Conservation (phyloP, 2,888 invertebrate genomes). For the Gastracanthus pulcherrimus region DNA sequence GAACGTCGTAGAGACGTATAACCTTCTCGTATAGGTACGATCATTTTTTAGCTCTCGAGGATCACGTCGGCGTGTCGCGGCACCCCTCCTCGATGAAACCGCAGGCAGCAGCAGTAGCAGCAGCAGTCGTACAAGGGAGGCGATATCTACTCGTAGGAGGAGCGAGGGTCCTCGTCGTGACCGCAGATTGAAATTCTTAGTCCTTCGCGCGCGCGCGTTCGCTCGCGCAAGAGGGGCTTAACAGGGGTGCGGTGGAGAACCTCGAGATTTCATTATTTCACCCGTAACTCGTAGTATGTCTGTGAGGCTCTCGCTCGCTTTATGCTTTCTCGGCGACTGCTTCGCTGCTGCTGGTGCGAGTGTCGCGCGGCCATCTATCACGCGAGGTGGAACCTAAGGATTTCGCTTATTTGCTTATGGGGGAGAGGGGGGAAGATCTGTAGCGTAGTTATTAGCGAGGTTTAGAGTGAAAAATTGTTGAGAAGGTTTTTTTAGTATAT, state of each 20-base stretch:
- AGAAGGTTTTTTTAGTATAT: no score
- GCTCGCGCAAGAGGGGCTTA: not conserved
- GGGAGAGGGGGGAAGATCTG: not conserved
- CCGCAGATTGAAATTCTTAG: slow-evolving; percentile 78
- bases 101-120: not conserved
- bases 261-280: slow-evolving; percentile 75
- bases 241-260: slow-evolving; percentile 54
- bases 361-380: slow-evolving; percentile 64
- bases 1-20: slow-evolving; percentile 31
- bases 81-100: slow-evolving; percentile 62
- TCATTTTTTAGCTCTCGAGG: slow-evolving; percentile 71
- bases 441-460: not conserved
- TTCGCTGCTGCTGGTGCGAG: no score
- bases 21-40: slow-evolving; percentile 20
- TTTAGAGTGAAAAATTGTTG: not conserved
- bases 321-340: not conserved
- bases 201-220: slow-evolving; percentile 37
- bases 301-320: not conserved
- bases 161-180: slow-evolving; percentile 63
- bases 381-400: slow-evolving; percentile 44
- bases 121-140: not conserved
- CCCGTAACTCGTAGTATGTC: slow-evolving; percentile 65
- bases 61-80: slow-evolving; percentile 32
- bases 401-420: slow-evolving; percentile 40
- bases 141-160: slow-evolving; percentile 23